phyloP scores from a whole-genome alignment of 2,113 vertebrate genomes.

The Phycodurus eques region DNA sequence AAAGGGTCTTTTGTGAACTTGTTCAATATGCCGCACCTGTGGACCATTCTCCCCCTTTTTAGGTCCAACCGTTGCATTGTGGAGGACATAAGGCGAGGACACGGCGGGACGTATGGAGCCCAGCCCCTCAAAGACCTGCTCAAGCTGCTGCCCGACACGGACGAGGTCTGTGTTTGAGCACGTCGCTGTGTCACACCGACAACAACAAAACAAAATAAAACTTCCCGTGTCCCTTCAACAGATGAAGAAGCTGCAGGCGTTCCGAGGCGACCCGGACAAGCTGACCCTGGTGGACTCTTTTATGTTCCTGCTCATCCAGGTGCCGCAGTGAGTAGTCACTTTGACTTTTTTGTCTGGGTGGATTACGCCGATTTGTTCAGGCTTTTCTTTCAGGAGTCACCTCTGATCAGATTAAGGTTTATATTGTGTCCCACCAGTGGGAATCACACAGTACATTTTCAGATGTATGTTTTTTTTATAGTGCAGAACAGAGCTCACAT shows the following conservation, averaged over 20 bases:
- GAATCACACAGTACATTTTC: too few species aligned
- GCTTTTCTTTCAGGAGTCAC: neutral
- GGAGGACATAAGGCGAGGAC: slow-evolving; percentile 86
- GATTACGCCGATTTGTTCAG: neutral
- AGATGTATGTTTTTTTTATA: too few species aligned
- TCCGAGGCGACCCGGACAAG: slow-evolving; percentile 87
- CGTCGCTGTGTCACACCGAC: neutral
- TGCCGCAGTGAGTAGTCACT: slow-evolving; percentile 83
- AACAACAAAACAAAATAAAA: neutral
- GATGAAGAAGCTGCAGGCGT: slow-evolving; percentile 87
- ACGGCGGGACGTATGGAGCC: slow-evolving; percentile 81
- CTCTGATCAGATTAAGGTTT: neutral
- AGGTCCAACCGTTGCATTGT: slow-evolving; percentile 88
- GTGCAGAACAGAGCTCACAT: too few species aligned
- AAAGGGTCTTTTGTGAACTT: slow-evolving; percentile 12
- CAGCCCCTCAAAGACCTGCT: slow-evolving; percentile 89
- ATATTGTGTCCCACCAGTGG: neutral
- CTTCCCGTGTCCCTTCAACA: slow-evolving; percentile 54
- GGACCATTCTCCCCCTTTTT: slow-evolving; percentile 49
- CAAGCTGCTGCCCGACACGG: slow-evolving; percentile 88
- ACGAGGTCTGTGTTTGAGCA: slow-evolving; percentile 79
- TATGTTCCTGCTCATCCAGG: slow-evolving; percentile 88
- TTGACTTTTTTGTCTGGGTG: neutral
- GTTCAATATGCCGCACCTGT: slow-evolving; percentile 11
- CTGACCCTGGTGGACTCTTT: slow-evolving; percentile 93